phyloP scores from a whole-genome alignment of 2,113 vertebrate genomes.

The Poeciliopsis occidentalis region DNA sequence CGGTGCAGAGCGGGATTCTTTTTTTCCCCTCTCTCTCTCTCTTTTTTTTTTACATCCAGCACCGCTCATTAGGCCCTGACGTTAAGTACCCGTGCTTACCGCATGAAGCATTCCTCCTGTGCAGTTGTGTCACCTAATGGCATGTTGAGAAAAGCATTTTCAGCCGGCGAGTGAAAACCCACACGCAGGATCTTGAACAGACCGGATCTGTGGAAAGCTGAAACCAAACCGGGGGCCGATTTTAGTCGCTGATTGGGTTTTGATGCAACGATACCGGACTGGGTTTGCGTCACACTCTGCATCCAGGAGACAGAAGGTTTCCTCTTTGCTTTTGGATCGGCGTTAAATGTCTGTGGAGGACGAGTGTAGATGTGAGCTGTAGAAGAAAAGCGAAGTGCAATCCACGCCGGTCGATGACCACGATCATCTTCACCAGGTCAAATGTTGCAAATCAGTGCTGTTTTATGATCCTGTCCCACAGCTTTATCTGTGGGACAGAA shows the following conservation, averaged over 20 bases:
- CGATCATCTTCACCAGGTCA: not conserved
- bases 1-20: not conserved
- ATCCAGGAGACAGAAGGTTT: not conserved
- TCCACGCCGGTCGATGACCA: no score
- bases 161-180: constrained; percentile 30
- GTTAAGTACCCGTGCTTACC: constrained; percentile 16
- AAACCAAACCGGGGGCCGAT: not conserved
- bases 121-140: not conserved
- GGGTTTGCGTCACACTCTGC: not conserved
- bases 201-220: not conserved
- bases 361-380: not conserved
- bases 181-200: not conserved
- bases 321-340: not conserved
- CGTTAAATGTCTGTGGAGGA: not conserved
- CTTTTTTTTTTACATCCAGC: constrained; percentile 14
- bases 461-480: no score
- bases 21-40: no score
- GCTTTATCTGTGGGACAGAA: no score
- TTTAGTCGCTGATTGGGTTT: not conserved
- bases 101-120: constrained; percentile 47
- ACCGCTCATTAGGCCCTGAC: constrained; percentile 24
- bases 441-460: no score
- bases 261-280: not conserved
- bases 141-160: constrained; percentile 2
- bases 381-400: not conserved